Conservation (phyloP, 2,113 vertebrate genomes). For the Alosa alosa region DNA sequence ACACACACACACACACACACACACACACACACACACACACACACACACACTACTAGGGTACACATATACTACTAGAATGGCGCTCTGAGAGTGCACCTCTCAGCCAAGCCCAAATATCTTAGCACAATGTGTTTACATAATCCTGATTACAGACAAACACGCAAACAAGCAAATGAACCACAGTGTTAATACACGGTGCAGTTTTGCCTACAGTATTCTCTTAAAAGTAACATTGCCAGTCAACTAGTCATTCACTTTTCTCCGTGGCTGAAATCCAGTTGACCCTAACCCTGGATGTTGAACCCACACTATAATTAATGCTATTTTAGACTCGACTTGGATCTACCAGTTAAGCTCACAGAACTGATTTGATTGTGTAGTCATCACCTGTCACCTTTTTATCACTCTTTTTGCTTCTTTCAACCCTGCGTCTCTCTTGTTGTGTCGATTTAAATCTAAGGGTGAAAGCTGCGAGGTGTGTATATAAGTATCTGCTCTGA, state of each 20-base stretch:
- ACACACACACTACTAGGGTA: neutral
- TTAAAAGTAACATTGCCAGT: neutral
- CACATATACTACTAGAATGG: too few species aligned
- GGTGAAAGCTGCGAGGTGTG: neutral
- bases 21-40: slow-evolving; percentile 10
- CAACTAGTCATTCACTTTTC: neutral
- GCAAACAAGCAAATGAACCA: neutral
- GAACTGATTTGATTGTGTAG: neutral
- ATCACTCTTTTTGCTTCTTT: too few species aligned
- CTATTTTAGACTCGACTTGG: neutral
- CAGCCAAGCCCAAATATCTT: too few species aligned
- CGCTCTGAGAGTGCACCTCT: too few species aligned
- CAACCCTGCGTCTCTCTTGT: too few species aligned
- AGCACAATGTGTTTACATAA: too few species aligned
- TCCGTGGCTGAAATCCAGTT: too few species aligned
- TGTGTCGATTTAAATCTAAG: neutral
- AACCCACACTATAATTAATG: neutral
- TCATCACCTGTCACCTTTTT: too few species aligned
- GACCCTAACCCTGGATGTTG: neutral
- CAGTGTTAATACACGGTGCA: neutral
- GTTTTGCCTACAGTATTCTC: neutral
- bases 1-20: neutral
- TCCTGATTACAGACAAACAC: neutral
- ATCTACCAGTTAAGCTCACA: neutral
- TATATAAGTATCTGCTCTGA: neutral